Conservation (phyloP, 2,113 vertebrate genomes). For the Capreolus pygargus region DNA sequence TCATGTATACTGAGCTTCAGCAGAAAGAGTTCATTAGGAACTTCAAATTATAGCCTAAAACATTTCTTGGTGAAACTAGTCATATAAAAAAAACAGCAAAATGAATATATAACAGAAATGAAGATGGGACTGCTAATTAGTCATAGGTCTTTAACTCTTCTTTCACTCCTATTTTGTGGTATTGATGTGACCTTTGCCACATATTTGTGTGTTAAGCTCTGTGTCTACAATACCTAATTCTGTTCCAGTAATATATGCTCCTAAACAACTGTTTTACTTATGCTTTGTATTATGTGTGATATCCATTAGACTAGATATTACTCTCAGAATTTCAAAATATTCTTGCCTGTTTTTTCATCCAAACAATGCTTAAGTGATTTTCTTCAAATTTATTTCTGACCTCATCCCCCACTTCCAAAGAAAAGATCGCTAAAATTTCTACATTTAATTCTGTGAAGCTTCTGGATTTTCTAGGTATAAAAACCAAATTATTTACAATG, state of each 20-base stretch:
- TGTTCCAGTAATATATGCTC: background rate
- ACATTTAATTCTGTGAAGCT: background rate
- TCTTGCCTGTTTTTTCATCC: background rate
- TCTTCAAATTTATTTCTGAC: slow-evolving; percentile 6
- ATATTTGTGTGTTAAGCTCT: background rate
- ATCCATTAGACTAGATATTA: background rate
- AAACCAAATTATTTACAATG: background rate
- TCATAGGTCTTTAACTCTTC: background rate
- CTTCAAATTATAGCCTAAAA: background rate
- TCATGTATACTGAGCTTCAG: background rate
- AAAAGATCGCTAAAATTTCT: background rate
- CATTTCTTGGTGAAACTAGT: background rate
- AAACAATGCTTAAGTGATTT: background rate
- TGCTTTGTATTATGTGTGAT: background rate
- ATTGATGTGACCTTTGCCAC: background rate
- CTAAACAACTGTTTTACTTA: background rate
- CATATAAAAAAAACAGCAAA: background rate
- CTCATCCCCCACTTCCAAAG: background rate
- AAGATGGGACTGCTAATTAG: background rate
- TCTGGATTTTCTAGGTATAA: background rate
- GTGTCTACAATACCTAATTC: background rate
- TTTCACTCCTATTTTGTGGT: background rate
- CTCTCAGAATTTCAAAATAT: slow-evolving; percentile 31
- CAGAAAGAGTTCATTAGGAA: background rate
- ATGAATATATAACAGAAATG: background rate